phyloP scores from a whole-genome alignment of 2,888 invertebrate species.

The Exocentrus adspersus region DNA sequence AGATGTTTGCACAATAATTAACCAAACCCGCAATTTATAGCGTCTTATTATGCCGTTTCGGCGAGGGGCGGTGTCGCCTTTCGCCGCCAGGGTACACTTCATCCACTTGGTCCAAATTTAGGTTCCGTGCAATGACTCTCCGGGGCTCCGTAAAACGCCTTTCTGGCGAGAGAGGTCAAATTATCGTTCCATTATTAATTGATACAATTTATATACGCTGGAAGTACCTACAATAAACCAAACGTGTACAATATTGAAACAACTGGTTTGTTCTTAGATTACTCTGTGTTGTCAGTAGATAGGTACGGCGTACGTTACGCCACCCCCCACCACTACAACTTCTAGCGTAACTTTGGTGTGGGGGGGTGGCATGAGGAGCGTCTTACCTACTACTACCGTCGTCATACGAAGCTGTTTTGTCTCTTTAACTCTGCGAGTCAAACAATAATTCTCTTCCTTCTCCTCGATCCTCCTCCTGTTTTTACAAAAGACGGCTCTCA shows the following conservation, averaged over 20 bases:
- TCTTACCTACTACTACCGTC: no score
- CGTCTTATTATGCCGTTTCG: conserved; percentile 13
- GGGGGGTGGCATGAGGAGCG: no score
- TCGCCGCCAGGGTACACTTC: not conserved
- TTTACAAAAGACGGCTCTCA: not conserved
- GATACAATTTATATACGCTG: not conserved
- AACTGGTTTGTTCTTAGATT: no score
- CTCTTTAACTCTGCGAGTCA: not conserved
- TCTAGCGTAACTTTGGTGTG: no score
- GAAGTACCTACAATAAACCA: no score
- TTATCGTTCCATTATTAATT: not conserved
- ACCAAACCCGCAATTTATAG: conserved; percentile 16
- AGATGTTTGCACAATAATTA: conserved; percentile 16
- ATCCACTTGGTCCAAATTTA: not conserved
- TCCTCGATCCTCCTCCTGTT: not conserved
- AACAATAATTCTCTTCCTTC: no score
- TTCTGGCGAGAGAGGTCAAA: not conserved
- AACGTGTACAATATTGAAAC: no score
- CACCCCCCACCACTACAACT: no score
- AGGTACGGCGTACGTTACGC: no score
- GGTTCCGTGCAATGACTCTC: not conserved
- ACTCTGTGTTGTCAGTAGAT: no score
- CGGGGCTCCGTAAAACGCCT: not conserved
- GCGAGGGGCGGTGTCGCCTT: not conserved
- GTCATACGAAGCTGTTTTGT: no score